Percentiles rank a stretch among this genome's conserved stretches.
phyloP scores from a whole-genome alignment of 1,140 invertebrate species.

The Solenopsis fugax region DNA sequence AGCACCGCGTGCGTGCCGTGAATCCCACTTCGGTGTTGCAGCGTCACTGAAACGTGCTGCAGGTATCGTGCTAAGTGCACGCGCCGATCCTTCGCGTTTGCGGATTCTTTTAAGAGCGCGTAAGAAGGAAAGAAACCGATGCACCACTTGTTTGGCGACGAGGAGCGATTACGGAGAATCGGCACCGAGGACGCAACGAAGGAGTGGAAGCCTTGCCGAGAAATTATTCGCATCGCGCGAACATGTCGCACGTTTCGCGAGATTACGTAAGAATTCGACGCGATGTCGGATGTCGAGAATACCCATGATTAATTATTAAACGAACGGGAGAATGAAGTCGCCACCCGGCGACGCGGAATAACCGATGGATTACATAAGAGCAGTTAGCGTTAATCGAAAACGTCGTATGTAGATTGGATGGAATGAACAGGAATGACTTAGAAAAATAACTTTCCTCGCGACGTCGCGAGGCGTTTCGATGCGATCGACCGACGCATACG shows the following conservation, averaged over 20 bases:
- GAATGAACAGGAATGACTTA: conserved; percentile 37
- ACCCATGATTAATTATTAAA: conserved; percentile 57
- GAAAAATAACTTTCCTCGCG: conserved; percentile 51
- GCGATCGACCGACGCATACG: neutral
- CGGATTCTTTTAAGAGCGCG: conserved; percentile 40
- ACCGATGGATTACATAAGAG: conserved; percentile 48
- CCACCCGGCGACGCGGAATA: conserved; percentile 4
- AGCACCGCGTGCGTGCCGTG: conserved; percentile 58
- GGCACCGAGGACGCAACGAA: neutral
- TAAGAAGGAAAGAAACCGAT: neutral
- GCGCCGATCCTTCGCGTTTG: conserved; percentile 35
- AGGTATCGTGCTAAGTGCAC: conserved; percentile 34
- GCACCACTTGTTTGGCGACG: neutral
- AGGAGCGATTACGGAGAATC: neutral
- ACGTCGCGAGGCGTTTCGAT: neutral
- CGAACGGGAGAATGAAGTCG: conserved; percentile 35
- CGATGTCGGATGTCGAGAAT: neutral
- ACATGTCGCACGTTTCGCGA: neutral
- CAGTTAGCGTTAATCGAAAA: conserved; percentile 56
- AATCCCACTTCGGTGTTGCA: conserved; percentile 29
- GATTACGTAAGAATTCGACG: conserved; percentile 35
- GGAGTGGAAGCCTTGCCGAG: neutral
- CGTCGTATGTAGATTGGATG: conserved; percentile 49
- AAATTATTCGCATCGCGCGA: conserved; percentile 28
- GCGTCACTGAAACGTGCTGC: conserved; percentile 37